These are phyloP conservation scores for Parnassius smintheus DNA, from an alignment of 2,888 invertebrate species.

Conservation along the genomic window DNA sequence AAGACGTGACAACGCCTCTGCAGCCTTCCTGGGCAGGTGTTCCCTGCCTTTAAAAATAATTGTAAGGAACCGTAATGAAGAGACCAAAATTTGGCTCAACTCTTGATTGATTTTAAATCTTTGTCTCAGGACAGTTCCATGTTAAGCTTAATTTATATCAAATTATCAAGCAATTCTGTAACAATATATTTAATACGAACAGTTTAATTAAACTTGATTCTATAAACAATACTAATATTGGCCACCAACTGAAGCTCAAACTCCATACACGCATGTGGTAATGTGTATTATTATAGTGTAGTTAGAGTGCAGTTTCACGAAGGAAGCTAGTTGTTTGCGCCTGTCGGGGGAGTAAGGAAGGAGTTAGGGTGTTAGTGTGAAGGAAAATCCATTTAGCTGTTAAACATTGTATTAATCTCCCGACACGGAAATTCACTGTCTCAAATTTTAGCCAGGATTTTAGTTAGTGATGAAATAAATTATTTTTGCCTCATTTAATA, in stretches of 20 bases:
- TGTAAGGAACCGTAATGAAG: too few species aligned
- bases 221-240: constrained; percentile 54
- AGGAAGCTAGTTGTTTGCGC: constrained; percentile 36
- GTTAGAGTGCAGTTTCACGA: constrained; percentile 50
- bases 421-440: constrained; percentile 47
- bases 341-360: constrained; percentile 25
- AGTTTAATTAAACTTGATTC: constrained; percentile 23
- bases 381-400: constrained; percentile 70
- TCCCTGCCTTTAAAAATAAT: too few species aligned
- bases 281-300: constrained; percentile 34
- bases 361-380: constrained; percentile 36
- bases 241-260: constrained; percentile 44
- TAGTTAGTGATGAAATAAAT: too few species aligned
- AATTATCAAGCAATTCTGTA: too few species aligned
- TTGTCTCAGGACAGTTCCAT: too few species aligned
- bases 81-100: too few species aligned
- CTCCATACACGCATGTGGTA: constrained; percentile 31
- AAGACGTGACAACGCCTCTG: too few species aligned
- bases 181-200: too few species aligned
- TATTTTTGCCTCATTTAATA: too few species aligned
- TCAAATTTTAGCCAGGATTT: constrained; percentile 36
- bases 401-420: constrained; percentile 58
- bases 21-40: too few species aligned
- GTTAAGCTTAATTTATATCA: too few species aligned
- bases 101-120: too few species aligned